Percentiles rank a stretch among this genome's conserved stretches.
phyloP scores from a whole-genome alignment of 2,888 invertebrate species.

The Drosophila antonietae region DNA sequence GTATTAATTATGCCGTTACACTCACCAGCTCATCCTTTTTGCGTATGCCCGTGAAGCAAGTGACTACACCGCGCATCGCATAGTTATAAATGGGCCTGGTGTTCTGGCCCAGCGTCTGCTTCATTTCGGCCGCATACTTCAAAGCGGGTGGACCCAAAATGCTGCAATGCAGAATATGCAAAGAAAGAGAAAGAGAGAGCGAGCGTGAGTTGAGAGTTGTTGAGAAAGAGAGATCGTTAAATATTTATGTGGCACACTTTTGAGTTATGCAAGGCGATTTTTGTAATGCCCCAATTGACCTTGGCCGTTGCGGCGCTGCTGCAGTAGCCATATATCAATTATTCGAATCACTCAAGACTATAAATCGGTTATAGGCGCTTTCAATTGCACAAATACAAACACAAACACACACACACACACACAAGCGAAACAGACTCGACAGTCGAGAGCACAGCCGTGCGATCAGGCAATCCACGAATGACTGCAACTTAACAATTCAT shows the following conservation, averaged over 20 bases:
- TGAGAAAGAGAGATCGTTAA: slow-evolving; percentile 50
- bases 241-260: slow-evolving; percentile 80
- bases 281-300: slow-evolving; percentile 72
- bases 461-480: slow-evolving; percentile 43
- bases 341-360: slow-evolving; percentile 26
- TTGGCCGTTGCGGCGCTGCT: slow-evolving; percentile 54
- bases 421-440: no score
- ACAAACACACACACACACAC: slow-evolving; percentile 11
- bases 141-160: slow-evolving; percentile 93
- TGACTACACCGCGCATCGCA: slow-evolving; percentile 94
- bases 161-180: slow-evolving; percentile 82
- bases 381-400: slow-evolving; percentile 19
- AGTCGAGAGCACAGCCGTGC: slow-evolving; percentile 23
- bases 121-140: slow-evolving; percentile 89
- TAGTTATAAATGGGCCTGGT: slow-evolving; percentile 93
- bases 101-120: slow-evolving; percentile 89
- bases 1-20: slow-evolving; percentile 16
- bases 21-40: slow-evolving; percentile 94
- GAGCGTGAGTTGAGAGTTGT: background rate
- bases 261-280: slow-evolving; percentile 73
- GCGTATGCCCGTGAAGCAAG: slow-evolving; percentile 96
- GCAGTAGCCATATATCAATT: slow-evolving; percentile 51
- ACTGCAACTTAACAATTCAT: slow-evolving; percentile 43
- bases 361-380: slow-evolving; percentile 37
- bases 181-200: background rate